A percentile compares a stretch with the other conserved stretches of the same genome.
Conservation (phyloP, 2,113 vertebrate genomes). For the Percopsis transmontana region DNA sequence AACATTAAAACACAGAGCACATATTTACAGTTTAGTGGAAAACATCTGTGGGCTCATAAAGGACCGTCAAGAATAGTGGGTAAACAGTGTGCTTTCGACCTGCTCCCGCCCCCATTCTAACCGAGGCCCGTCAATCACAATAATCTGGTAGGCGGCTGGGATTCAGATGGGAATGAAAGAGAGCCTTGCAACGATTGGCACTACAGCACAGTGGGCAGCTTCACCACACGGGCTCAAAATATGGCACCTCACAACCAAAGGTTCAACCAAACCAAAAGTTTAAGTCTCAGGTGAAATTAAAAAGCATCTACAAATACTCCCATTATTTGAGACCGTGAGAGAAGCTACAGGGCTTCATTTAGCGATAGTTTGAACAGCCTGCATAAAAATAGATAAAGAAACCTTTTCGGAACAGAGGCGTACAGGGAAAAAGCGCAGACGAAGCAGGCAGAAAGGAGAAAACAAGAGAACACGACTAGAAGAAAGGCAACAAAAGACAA, state of each 20-base stretch:
- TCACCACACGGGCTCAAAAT: conserved; percentile 3
- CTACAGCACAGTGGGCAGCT: background rate
- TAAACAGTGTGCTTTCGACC: conserved; percentile 63
- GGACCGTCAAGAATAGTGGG: conserved; percentile 48
- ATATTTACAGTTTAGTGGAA: conserved; percentile 58
- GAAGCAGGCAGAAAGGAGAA: conserved; percentile 39
- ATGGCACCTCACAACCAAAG: conserved; percentile 25
- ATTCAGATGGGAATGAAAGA: conserved; percentile 47
- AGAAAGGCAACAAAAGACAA: conserved; percentile 64
- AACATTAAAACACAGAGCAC: conserved; percentile 48
- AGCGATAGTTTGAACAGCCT: conserved; percentile 32
- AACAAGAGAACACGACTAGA: conserved; percentile 52
- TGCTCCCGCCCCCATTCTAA: conserved; percentile 42
- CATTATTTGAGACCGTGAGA: conserved; percentile 56
- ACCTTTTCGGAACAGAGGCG: conserved; percentile 30
- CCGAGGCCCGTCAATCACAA: conserved; percentile 53
- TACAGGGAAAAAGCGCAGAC: conserved; percentile 9
- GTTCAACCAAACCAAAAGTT: conserved; percentile 15
- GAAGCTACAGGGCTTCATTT: conserved; percentile 34
- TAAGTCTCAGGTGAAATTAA: conserved; percentile 8
- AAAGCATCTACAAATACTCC: conserved; percentile 31
- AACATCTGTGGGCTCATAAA: conserved; percentile 57
- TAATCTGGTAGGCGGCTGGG: conserved; percentile 39
- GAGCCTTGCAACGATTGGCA: conserved; percentile 1
- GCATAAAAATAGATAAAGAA: conserved; percentile 36